A percentile compares a stretch with the other conserved stretches of the same genome.
These are phyloP conservation scores for Zaprionus taronus DNA, from an alignment of 1,140 invertebrate genomes.

Conservation along the genomic window DNA sequence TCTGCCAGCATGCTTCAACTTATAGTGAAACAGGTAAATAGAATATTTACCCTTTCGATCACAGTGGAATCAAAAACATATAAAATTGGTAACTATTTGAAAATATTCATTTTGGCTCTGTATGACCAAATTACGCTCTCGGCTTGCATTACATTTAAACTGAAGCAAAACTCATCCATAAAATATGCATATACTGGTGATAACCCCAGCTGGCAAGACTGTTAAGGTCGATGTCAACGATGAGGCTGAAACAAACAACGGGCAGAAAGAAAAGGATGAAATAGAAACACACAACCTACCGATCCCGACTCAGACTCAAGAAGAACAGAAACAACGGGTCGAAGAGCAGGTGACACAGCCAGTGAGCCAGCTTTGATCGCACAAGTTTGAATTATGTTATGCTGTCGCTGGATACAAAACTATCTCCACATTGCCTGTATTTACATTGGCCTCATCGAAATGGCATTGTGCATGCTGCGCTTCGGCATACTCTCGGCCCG, in stretches of 20 bases:
- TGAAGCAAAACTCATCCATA: not conserved
- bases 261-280: not conserved
- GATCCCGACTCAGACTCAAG: not conserved
- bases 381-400: not conserved
- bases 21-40: not conserved
- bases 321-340: not conserved
- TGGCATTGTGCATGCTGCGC: not conserved
- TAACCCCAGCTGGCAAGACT: conserved; percentile 49
- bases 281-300: not conserved
- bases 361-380: not conserved
- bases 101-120: conserved; percentile 35
- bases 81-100: conserved; percentile 28
- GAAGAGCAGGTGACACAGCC: not conserved
- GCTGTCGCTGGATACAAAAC: not conserved
- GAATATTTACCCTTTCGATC: not conserved
- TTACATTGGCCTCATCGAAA: conserved; percentile 7
- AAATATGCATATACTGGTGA: conserved; percentile 56
- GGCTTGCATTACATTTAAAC: conserved; percentile 31
- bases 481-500: not conserved
- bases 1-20: not conserved
- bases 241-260: not conserved
- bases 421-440: conserved; percentile 1
- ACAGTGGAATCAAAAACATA: conserved; percentile 1
- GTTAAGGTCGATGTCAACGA: conserved; percentile 33
- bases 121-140: conserved; percentile 41